These are phyloP conservation scores for Tretioscincus oriximinensis DNA, from an alignment of 2,113 vertebrate genomes.

Conservation along the genomic window DNA sequence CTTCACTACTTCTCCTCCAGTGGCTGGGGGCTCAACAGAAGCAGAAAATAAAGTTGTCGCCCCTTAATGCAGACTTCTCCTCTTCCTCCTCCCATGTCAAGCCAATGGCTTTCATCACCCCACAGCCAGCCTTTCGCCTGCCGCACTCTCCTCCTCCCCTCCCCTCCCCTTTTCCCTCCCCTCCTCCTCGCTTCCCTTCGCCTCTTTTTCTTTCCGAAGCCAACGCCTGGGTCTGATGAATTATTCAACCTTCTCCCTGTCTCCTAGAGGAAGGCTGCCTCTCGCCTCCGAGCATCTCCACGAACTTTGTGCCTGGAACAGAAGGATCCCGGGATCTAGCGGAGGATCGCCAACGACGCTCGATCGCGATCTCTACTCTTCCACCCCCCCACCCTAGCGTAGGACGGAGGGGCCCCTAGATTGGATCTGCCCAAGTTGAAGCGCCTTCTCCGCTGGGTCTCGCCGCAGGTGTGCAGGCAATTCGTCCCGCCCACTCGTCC, in stretches of 20 bases:
- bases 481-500: neutral
- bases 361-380: too few species aligned
- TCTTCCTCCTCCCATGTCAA: neutral
- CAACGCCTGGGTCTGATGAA: constrained; percentile 1
- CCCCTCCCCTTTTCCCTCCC: neutral
- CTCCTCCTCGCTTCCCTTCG: neutral
- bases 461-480: neutral
- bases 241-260: constrained; percentile 13
- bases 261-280: neutral
- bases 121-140: neutral
- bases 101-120: neutral
- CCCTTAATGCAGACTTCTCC: too few species aligned
- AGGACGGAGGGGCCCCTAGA: neutral
- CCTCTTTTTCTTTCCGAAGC: neutral
- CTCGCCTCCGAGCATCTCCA: too few species aligned
- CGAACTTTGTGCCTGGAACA: too few species aligned
- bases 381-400: neutral
- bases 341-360: neutral
- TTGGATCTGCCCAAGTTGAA: neutral
- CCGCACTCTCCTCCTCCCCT: neutral
- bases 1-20: too few species aligned
- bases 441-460: neutral
- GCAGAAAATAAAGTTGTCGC: neutral
- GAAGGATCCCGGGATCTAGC: neutral
- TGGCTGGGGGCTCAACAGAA: neutral